phyloP scores from a whole-genome alignment of 2,797 vertebrate genomes.

The Limnodromus scolopaceus region DNA sequence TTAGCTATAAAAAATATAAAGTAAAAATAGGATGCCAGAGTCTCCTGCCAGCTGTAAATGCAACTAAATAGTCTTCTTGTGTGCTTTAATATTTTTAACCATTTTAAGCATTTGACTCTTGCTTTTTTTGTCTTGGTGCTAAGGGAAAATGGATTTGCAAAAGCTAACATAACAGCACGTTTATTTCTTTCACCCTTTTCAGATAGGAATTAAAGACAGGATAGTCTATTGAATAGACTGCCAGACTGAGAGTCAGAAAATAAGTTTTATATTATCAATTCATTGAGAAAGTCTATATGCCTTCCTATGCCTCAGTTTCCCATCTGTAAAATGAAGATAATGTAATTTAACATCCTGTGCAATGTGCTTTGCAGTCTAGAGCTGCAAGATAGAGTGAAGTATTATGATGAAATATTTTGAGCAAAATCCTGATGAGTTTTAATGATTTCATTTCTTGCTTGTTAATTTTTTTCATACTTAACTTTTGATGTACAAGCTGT shows the following conservation, averaged over 20 bases:
- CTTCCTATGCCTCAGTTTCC: slow-evolving; percentile 66
- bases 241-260: slow-evolving; percentile 44
- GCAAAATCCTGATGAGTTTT: slow-evolving; percentile 42
- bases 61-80: slow-evolving; percentile 44
- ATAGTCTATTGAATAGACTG: slow-evolving; percentile 48
- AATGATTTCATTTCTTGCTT: slow-evolving; percentile 56
- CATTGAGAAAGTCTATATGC: slow-evolving; percentile 53
- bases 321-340: slow-evolving; percentile 57
- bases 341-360: slow-evolving; percentile 49
- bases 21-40: slow-evolving; percentile 46
- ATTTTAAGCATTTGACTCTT: slow-evolving; percentile 46
- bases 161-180: slow-evolving; percentile 53
- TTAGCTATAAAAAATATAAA: slow-evolving; percentile 46
- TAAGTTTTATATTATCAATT: slow-evolving; percentile 47
- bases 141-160: slow-evolving; percentile 54
- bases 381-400: slow-evolving; percentile 9
- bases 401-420: slow-evolving; percentile 46
- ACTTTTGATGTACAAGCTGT: slow-evolving; percentile 15
- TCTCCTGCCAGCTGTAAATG: slow-evolving; percentile 54
- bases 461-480: slow-evolving; percentile 10
- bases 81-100: slow-evolving; percentile 63
- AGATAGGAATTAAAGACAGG: slow-evolving; percentile 55
- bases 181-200: slow-evolving; percentile 62
- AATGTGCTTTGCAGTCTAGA: not conserved
- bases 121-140: slow-evolving; percentile 26